Evolutionary conservation across 2,888 invertebrate species (phyloP).

Genomic region (Caenorhabditis sp.): DNA sequence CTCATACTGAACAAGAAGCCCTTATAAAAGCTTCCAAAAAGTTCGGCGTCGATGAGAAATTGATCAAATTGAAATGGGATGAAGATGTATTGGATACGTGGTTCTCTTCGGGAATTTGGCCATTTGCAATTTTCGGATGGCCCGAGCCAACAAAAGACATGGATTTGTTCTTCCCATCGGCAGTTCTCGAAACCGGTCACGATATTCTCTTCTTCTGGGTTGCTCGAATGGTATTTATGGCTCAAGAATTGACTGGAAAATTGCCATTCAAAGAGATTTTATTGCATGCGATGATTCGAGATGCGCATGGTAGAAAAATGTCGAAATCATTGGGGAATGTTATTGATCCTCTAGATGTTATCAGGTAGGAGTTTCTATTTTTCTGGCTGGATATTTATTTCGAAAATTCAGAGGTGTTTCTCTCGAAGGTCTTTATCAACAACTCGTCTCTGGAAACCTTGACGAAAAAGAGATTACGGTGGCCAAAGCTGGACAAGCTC

Average conservation of each 20-base stretch:
- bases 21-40: conserved; percentile 80
- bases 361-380: no score
- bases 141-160: conserved; percentile 77
- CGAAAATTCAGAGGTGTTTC: conserved; percentile 77
- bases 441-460: conserved; percentile 82
- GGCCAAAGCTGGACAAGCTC: conserved; percentile 76
- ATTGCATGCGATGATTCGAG: conserved; percentile 94
- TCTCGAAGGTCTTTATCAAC: conserved; percentile 80
- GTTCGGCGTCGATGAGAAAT: conserved; percentile 75
- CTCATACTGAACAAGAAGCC: conserved; percentile 80
- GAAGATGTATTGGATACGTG: conserved; percentile 98
- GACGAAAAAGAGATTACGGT: conserved; percentile 84
- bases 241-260: conserved; percentile 85
- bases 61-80: conserved; percentile 74
- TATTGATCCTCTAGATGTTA: conserved; percentile 94
- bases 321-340: conserved; percentile 97
- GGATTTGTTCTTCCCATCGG: conserved; percentile 85
- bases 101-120: conserved; percentile 96
- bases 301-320: conserved; percentile 98
- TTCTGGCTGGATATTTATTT: no score
- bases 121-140: conserved; percentile 97
- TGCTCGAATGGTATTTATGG: conserved; percentile 97
- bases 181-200: conserved; percentile 85
- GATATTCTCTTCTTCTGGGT: conserved; percentile 99
- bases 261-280: conserved; percentile 90